phyloP scores from a whole-genome alignment of 1,140 invertebrate species.

The Drosophila seguyi region DNA sequence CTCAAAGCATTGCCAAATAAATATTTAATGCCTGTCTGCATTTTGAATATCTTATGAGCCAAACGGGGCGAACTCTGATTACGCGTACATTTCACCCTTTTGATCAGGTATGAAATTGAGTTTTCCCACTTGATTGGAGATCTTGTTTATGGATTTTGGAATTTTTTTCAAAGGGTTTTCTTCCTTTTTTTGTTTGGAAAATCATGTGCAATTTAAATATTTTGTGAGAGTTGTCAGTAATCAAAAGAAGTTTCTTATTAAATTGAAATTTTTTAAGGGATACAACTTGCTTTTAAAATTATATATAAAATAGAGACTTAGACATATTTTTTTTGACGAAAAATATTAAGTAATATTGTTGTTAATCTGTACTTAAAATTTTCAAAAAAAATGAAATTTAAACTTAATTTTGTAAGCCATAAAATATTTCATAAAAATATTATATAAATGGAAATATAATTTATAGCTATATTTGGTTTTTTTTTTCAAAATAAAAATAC shows the following conservation, averaged over 20 bases:
- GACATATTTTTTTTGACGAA: too few relatives aligned
- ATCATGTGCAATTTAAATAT: background rate
- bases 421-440: too few relatives aligned
- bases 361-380: too few relatives aligned
- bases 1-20: conserved; percentile 18
- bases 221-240: background rate
- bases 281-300: too few relatives aligned
- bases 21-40: conserved; percentile 32
- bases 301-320: too few relatives aligned
- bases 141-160: background rate
- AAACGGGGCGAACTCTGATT: conserved; percentile 1
- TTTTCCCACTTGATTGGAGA: background rate
- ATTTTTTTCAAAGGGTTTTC: background rate
- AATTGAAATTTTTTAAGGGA: background rate
- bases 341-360: too few relatives aligned
- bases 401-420: too few relatives aligned
- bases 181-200: background rate
- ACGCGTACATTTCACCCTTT: background rate
- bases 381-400: too few relatives aligned
- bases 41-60: conserved; percentile 16
- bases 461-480: too few relatives aligned
- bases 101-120: conserved; percentile 7
- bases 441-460: too few relatives aligned
- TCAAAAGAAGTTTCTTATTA: background rate
- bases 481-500: too few relatives aligned